Conservation (phyloP, 2,113 vertebrate species). For the Mirza zaza region DNA sequence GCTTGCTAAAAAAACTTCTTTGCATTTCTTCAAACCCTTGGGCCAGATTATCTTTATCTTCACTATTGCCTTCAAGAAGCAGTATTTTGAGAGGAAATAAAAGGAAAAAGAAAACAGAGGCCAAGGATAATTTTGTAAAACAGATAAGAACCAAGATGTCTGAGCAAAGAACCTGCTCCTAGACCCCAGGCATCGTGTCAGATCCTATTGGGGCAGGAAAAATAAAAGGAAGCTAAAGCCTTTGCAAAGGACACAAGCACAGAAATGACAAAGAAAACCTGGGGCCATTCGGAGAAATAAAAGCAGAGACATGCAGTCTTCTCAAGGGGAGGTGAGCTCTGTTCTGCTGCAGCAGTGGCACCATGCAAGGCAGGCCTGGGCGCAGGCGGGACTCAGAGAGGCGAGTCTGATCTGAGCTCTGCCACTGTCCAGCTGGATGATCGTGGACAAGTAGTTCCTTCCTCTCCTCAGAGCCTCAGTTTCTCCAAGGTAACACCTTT, state of each 20-base stretch:
- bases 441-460: not conserved
- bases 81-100: not conserved
- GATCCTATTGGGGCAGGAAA: not conserved
- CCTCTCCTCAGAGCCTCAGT: not conserved
- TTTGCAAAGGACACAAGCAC: not conserved
- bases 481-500: not conserved
- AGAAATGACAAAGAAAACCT: not conserved
- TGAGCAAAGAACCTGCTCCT: not conserved
- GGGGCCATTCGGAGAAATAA: not conserved
- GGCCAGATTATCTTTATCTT: conserved; percentile 22
- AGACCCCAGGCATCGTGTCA: not conserved
- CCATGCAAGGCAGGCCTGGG: not conserved
- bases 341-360: not conserved
- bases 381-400: not conserved
- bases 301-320: accelerated
- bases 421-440: too few relatives aligned
- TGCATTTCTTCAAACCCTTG: not conserved
- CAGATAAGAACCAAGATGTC: not conserved
- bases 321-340: accelerated
- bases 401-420: not conserved
- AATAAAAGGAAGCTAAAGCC: not conserved
- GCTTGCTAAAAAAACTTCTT: not conserved
- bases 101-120: conserved; percentile 17
- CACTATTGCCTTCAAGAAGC: not conserved
- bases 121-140: conserved; percentile 14